phyloP scores from a whole-genome alignment of 1,140 invertebrate genomes.

The Calliphora vicina region DNA sequence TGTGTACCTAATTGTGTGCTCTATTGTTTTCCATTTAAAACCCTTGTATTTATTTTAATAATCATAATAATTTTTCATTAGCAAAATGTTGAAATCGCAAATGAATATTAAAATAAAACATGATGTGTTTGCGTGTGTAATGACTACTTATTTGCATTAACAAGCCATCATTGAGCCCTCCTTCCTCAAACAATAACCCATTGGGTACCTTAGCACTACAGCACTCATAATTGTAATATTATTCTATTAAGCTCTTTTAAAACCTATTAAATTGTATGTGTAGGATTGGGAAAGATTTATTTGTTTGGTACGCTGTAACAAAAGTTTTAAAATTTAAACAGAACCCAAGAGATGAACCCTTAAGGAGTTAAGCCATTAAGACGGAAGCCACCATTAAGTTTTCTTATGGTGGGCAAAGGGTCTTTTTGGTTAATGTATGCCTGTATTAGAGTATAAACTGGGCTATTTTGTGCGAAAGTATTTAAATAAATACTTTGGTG shows the following conservation, averaged over 20 bases:
- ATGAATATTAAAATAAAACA: background rate
- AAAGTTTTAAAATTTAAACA: too few relatives aligned
- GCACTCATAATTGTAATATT: too few relatives aligned
- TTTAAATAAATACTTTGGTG: background rate
- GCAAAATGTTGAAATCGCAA: background rate
- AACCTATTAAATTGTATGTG: too few relatives aligned
- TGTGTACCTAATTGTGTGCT: too few relatives aligned
- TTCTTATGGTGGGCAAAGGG: background rate
- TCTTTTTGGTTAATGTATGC: background rate
- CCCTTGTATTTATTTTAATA: background rate
- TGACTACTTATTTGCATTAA: background rate
- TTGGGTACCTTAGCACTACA: background rate
- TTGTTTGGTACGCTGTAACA: too few relatives aligned
- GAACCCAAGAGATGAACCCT: too few relatives aligned
- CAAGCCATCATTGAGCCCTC: background rate
- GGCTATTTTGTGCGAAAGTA: background rate
- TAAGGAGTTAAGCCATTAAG: too few relatives aligned
- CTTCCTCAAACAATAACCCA: background rate
- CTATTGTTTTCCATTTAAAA: background rate
- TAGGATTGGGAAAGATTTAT: too few relatives aligned
- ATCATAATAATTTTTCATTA: background rate
- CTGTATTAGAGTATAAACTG: background rate
- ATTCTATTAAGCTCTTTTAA: too few relatives aligned
- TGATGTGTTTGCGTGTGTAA: background rate
- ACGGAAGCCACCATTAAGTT: background rate